Percentiles rank a stretch among this genome's conserved stretches.
Conservation (phyloP, 2,797 vertebrate genomes). For the Martes flavigula region DNA sequence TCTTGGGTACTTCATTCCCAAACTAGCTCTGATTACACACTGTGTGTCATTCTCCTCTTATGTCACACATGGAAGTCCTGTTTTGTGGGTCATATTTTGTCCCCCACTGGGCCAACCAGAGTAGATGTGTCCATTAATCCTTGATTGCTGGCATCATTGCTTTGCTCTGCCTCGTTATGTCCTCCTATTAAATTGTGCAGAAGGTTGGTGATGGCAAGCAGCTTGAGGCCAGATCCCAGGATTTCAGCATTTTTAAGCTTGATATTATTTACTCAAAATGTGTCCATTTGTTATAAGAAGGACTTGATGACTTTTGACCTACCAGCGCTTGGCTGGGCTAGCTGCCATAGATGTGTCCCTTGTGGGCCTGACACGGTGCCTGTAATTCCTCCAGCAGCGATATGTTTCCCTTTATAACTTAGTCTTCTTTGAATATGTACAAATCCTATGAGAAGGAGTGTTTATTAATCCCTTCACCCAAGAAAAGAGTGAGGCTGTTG, state of each 20-base stretch:
- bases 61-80: background rate
- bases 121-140: background rate
- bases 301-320: background rate
- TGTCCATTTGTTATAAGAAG: background rate
- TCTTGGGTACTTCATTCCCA: background rate
- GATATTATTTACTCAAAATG: background rate
- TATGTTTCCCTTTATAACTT: background rate
- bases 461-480: background rate
- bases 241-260: background rate
- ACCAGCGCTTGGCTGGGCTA: background rate
- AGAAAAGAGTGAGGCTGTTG: background rate
- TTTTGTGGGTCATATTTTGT: background rate
- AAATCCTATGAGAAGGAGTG: background rate
- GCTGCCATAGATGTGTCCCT: background rate
- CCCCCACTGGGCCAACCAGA: background rate
- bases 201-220: background rate
- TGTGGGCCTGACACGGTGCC: background rate
- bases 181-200: background rate
- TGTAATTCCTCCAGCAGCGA: background rate
- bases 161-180: background rate
- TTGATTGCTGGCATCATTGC: background rate
- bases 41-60: background rate
- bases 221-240: background rate
- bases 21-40: background rate
- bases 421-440: background rate